A percentile compares a stretch with the other conserved stretches of the same genome.
phyloP scores from a whole-genome alignment of 2,888 invertebrate genomes.

The Andrena haemorrhoa region DNA sequence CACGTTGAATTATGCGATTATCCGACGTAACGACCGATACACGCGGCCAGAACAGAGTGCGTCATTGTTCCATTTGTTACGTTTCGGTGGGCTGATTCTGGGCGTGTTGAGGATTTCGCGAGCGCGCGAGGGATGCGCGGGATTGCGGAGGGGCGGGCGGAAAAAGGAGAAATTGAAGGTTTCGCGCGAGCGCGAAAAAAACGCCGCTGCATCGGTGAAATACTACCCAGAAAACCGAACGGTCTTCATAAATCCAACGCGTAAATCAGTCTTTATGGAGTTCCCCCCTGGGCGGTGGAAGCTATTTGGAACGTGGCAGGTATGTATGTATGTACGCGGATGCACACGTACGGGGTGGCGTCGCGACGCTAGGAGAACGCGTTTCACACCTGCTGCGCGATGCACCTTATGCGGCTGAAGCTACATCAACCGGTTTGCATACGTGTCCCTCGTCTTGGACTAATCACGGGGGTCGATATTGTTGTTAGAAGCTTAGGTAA shows the following conservation, averaged over 20 bases:
- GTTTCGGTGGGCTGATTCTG: conserved; percentile 23
- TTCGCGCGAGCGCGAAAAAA: conserved; percentile 60
- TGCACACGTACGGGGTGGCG: conserved; percentile 17
- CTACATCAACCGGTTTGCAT: conserved; percentile 10
- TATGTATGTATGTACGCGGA: conserved; percentile 28
- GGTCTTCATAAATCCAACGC: conserved; percentile 82
- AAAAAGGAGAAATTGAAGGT: conserved; percentile 66
- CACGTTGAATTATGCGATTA: conserved; percentile 69
- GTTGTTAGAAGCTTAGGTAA: conserved; percentile 12
- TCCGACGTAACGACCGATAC: conserved; percentile 58
- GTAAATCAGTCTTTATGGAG: conserved; percentile 83
- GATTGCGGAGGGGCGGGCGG: conserved; percentile 29
- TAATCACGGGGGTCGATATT: conserved; percentile 59
- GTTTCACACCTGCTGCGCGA: conserved; percentile 54
- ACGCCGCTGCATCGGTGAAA: conserved; percentile 72
- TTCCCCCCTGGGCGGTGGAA: conserved; percentile 70
- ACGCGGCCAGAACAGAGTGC: conserved; percentile 26
- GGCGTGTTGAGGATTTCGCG: background rate
- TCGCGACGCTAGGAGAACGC: conserved; percentile 27
- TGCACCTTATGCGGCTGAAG: conserved; percentile 27
- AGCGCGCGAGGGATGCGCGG: conserved; percentile 1
- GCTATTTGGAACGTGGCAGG: conserved; percentile 71
- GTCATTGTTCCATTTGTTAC: conserved; percentile 32
- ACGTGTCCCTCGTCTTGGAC: conserved; percentile 46
- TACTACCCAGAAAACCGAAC: conserved; percentile 81